Percentiles rank a stretch among this genome's conserved stretches.
These are phyloP conservation scores for Phenganax subtilis DNA, from an alignment of 92 coral and sea anemone species.

Conservation along the genomic window DNA sequence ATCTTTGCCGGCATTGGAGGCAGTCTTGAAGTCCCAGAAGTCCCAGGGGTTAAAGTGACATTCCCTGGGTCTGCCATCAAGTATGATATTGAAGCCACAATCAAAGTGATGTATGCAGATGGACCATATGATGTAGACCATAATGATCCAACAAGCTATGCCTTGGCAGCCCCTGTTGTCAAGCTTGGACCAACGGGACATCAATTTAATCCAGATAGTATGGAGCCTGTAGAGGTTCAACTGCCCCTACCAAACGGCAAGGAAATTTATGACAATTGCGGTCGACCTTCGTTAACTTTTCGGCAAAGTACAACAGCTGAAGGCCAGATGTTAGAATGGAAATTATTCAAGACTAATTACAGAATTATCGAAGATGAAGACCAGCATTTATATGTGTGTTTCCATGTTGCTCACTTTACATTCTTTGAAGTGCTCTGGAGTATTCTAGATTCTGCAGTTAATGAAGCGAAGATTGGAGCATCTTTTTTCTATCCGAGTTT, in stretches of 20 bases:
- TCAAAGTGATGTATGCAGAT: slow-evolving; percentile 84
- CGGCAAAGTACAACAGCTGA: slow-evolving; percentile 85
- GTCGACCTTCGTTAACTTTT: slow-evolving; percentile 70
- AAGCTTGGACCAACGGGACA: slow-evolving; percentile 91
- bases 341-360: slow-evolving; percentile 64
- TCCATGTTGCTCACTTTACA: slow-evolving; percentile 86
- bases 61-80: slow-evolving; percentile 84
- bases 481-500: slow-evolving; percentile 70
- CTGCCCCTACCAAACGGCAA: slow-evolving; percentile 82
- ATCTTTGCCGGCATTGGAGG: slow-evolving; percentile 86
- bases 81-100: slow-evolving; percentile 81
- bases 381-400: slow-evolving; percentile 64
- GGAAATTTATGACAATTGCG: slow-evolving; percentile 64
- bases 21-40: slow-evolving; percentile 67
- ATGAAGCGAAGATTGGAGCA: slow-evolving; percentile 88
- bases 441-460: slow-evolving; percentile 65
- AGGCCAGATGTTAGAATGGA: slow-evolving; percentile 70
- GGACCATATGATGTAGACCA: slow-evolving; percentile 90
- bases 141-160: slow-evolving; percentile 56
- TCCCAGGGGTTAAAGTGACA: slow-evolving; percentile 79
- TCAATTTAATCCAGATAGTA: slow-evolving; percentile 60
- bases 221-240: slow-evolving; percentile 77
- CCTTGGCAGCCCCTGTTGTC: slow-evolving; percentile 83
- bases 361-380: slow-evolving; percentile 58
- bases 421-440: slow-evolving; percentile 82